Percentiles rank a stretch among this genome's conserved stretches.
phyloP scores from a whole-genome alignment of 2,888 invertebrate species.

The Apotomis betuletana region DNA sequence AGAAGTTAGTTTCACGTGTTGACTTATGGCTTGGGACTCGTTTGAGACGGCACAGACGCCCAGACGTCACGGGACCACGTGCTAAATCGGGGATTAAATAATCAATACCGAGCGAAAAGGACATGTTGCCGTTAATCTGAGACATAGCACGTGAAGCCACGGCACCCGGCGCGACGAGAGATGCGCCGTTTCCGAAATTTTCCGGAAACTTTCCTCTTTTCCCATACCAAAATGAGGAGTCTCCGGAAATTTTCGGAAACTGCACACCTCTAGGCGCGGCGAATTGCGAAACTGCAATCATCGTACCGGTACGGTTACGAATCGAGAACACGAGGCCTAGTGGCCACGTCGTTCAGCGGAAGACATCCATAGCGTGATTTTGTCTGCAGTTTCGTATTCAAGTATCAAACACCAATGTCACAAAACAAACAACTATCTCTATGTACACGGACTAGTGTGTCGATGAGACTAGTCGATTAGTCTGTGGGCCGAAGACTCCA shows the following conservation, averaged over 20 bases:
- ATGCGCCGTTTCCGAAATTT: too few relatives aligned
- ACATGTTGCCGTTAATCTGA: neutral
- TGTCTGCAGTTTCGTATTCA: conserved; percentile 41
- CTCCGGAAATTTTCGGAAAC: too few relatives aligned
- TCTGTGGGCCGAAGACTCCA: conserved; percentile 13
- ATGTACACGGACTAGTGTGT: conserved; percentile 36
- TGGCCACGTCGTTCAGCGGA: conserved; percentile 34
- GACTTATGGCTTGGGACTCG: conserved; percentile 6
- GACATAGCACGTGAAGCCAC: conserved; percentile 8
- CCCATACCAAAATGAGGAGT: too few relatives aligned
- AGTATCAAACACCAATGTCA: conserved; percentile 33
- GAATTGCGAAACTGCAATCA: conserved; percentile 38
- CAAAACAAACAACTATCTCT: conserved; percentile 35
- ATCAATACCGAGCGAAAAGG: neutral
- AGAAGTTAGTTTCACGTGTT: neutral
- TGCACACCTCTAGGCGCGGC: neutral
- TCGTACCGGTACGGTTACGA: conserved; percentile 40
- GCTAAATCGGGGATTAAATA: neutral
- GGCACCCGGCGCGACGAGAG: conserved; percentile 8
- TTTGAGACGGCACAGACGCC: conserved; percentile 17
- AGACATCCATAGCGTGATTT: conserved; percentile 42
- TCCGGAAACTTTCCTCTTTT: too few relatives aligned
- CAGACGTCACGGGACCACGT: conserved; percentile 19
- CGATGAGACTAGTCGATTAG: conserved; percentile 26
- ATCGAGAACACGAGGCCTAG: conserved; percentile 33